A percentile compares a stretch with the other conserved stretches of the same genome.
phyloP scores from a whole-genome alignment of 2,797 vertebrate genomes.

The Rhinogobio ventralis region DNA sequence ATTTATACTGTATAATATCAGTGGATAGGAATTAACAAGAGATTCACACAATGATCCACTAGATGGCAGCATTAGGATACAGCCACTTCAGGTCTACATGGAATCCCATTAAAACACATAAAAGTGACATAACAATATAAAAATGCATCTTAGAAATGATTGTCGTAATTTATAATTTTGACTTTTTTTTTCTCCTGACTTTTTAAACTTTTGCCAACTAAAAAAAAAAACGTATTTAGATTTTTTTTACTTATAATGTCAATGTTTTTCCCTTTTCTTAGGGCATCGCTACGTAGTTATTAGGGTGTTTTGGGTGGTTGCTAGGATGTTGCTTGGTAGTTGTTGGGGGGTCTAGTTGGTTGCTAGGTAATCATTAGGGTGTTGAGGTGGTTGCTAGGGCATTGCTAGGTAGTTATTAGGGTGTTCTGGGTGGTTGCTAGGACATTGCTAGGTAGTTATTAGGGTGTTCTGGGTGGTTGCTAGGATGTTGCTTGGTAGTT shows the following conservation, averaged over 20 bases:
- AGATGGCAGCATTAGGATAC: slow-evolving; percentile 4
- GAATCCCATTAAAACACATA: background rate
- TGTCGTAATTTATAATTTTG: too few species aligned
- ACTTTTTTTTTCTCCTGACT: too few species aligned
- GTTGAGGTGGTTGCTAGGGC: background rate
- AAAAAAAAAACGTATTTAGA: too few species aligned
- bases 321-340: background rate
- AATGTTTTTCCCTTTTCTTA: background rate
- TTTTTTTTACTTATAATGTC: too few species aligned
- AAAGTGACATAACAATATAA: too few species aligned
- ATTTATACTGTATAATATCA: background rate
- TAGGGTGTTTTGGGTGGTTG: background rate
- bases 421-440: background rate
- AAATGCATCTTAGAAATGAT: too few species aligned
- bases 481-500: too few species aligned
- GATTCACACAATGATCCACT: background rate
- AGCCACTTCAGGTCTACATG: background rate
- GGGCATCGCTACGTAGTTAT: background rate
- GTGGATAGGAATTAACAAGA: background rate
- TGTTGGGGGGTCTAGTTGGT: too few species aligned
- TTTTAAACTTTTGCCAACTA: too few species aligned
- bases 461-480: too few species aligned
- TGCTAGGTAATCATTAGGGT: too few species aligned
- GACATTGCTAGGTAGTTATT: too few species aligned
- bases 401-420: background rate